Evolutionary conservation across 2,888 invertebrate species (phyloP).

Genomic region (Mantis religiosa): DNA sequence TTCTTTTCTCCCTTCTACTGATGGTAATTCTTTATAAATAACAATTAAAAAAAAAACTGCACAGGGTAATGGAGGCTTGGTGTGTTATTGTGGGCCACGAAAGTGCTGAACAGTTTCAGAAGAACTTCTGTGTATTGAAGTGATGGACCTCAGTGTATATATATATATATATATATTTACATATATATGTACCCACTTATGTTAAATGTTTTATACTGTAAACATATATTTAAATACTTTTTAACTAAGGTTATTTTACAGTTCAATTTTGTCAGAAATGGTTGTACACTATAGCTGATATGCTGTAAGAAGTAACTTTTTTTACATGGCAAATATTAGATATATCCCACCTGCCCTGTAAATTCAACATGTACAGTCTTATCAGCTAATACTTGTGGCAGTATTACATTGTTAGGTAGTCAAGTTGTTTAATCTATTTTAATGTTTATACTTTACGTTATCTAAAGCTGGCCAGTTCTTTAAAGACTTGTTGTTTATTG

Average conservation of each 20-base stretch:
- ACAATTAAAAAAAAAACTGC: slow-evolving; percentile 31
- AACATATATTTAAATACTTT: slow-evolving; percentile 14
- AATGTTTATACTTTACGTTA: slow-evolving; percentile 31
- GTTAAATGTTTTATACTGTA: slow-evolving; percentile 20
- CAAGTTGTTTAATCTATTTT: slow-evolving; percentile 32
- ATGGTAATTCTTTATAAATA: slow-evolving; percentile 17
- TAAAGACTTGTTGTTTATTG: slow-evolving; percentile 30
- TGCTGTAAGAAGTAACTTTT: slow-evolving; percentile 10
- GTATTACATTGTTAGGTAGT: slow-evolving; percentile 31
- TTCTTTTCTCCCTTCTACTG: slow-evolving; percentile 16
- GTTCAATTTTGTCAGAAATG: slow-evolving; percentile 7
- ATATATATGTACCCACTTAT: slow-evolving; percentile 4
- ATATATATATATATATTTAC: neutral
- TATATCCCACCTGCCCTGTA: neutral
- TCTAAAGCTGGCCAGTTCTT: slow-evolving; percentile 28
- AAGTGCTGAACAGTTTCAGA: neutral
- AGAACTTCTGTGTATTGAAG: neutral
- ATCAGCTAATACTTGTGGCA: slow-evolving; percentile 27
- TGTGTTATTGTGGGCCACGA: neutral
- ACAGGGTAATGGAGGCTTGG: slow-evolving; percentile 34
- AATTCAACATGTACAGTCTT: slow-evolving; percentile 14
- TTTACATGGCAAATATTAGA: slow-evolving; percentile 7
- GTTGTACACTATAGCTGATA: slow-evolving; percentile 7
- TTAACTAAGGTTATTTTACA: slow-evolving; percentile 17
- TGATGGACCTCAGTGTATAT: neutral